Conservation (phyloP, 2,797 vertebrate species). For the Anguilla pacifica region DNA sequence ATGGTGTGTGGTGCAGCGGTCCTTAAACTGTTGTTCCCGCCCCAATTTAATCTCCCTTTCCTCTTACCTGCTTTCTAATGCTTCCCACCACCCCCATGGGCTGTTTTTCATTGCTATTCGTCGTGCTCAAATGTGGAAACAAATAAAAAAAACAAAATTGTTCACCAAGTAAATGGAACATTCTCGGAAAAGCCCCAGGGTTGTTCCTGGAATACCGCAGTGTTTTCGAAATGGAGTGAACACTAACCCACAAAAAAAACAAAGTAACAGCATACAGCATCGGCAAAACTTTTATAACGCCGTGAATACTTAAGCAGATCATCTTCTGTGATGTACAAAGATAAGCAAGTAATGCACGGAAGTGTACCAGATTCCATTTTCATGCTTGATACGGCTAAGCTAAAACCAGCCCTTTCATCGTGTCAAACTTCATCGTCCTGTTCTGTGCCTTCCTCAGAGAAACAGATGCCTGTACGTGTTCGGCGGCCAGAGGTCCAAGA, state of each 20-base stretch:
- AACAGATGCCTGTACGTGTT: conserved; percentile 97
- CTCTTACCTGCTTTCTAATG: not conserved
- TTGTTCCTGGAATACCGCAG: not conserved
- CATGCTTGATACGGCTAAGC: not conserved
- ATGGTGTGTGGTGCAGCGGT: not conserved
- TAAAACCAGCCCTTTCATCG: conserved; percentile 34
- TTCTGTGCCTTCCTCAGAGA: conserved; percentile 73
- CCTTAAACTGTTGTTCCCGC: not conserved
- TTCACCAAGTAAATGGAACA: not conserved
- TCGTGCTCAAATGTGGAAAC: not conserved
- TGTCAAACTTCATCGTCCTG: conserved; percentile 3
- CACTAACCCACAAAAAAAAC: not conserved
- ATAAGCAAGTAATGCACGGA: not conserved
- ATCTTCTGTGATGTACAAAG: not conserved
- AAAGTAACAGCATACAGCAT: not conserved
- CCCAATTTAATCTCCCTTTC: not conserved
- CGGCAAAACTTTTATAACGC: not conserved
- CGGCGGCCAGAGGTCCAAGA: conserved; percentile 96
- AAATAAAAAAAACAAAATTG: not conserved
- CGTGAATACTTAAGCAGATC: not conserved
- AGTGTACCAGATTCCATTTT: not conserved
- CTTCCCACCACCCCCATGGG: not conserved
- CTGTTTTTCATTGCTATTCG: not conserved
- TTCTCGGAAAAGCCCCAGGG: conserved; percentile 12
- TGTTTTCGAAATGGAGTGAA: not conserved